Base-by-base conservation (phyloP, 2,113 vertebrate genomes). In the Spilogale gracilis region DNA sequence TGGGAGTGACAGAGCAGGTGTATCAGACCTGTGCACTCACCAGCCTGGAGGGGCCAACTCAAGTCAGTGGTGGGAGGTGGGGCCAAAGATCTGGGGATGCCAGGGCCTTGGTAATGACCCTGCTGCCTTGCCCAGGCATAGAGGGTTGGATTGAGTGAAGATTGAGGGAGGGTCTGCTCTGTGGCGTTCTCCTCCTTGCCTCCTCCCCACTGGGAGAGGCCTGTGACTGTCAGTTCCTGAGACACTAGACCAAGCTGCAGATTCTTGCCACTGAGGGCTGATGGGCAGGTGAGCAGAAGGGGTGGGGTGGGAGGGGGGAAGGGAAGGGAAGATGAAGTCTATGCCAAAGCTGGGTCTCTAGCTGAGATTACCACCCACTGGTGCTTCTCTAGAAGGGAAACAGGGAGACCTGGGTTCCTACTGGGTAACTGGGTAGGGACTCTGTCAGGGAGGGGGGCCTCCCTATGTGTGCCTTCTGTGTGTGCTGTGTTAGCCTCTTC, bases 1-100 rank as follows among this genome's bases (percentile, higher is more conserved):
- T 99, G 99, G 99, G 99, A 99, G 96, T 99, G 98, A 99, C n/a
- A 13, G 92, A 83, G 97, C 91, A 71, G 89, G 67, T 61, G 9
- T 84, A 27, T 78, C 0, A 0, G 92, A 67, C 92, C 96, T 14
- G 38, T 54, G 38, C 8, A 32, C 94, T 96, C 95, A 73, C 0
- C 1, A 95, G 84, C 86, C 90, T 5, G 69, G 20, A 21, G 71
- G 94, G 65, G 21, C 45, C 14, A 81, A 76, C 92, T 95, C 60
- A 67, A 83, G 87, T 20, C 0, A 0, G 69, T 67, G 60, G 78
- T 76, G 94, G 92, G 4, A 12, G 92, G 96, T 89, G 93, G 69
- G 95, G 94, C 52, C 71, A 65, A 86, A 94, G 78, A 76, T 93
- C 74, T 38, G 92, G 63, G 96, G 43, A 9, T 63, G 60, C 54